Percentiles rank a stretch among this genome's conserved stretches.
Evolutionary conservation across 2,797 vertebrate species (phyloP).

Genomic region (Sorex maritimensis): DNA sequence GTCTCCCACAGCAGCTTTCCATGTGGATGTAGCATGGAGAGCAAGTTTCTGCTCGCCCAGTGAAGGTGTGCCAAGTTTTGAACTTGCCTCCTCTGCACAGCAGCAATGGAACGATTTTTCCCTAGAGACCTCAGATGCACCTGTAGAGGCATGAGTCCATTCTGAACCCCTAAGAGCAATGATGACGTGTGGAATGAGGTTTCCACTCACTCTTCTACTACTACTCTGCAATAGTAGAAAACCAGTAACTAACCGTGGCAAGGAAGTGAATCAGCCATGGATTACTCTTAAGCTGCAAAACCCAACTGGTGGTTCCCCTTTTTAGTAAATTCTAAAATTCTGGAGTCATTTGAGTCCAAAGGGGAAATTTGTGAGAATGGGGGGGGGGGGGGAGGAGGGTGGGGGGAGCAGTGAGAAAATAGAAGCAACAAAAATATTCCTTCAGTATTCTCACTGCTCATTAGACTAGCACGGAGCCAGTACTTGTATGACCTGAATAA

Average conservation of each 20-base stretch:
- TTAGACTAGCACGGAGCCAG: constrained; percentile 72
- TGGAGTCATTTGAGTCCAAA: constrained; percentile 78
- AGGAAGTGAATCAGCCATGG: constrained; percentile 41
- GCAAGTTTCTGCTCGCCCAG: not conserved
- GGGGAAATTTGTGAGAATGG: constrained; percentile 51
- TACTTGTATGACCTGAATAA: constrained; percentile 78
- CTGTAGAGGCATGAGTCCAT: not conserved
- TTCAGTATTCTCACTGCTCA: constrained; percentile 65
- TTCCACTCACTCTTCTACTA: not conserved
- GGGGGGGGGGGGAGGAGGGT: not conserved
- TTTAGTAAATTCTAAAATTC: constrained; percentile 77
- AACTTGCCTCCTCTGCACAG: not conserved
- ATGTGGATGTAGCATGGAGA: not conserved
- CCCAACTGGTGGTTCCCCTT: constrained; percentile 10
- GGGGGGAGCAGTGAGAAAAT: constrained; percentile 59
- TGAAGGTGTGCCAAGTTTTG: not conserved
- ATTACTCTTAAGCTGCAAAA: constrained; percentile 66
- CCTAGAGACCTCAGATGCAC: not conserved
- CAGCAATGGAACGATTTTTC: not conserved
- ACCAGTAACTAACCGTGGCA: constrained; percentile 11
- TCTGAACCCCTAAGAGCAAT: not conserved
- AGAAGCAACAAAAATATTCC: constrained; percentile 75
- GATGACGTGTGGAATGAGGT: not conserved
- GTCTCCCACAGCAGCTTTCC: not conserved
- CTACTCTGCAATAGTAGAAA: not conserved